Percentiles rank a stretch among this genome's conserved stretches.
These are phyloP conservation scores for Drosophila azteca DNA, from an alignment of 1,140 invertebrate species.

Conservation along the genomic window DNA sequence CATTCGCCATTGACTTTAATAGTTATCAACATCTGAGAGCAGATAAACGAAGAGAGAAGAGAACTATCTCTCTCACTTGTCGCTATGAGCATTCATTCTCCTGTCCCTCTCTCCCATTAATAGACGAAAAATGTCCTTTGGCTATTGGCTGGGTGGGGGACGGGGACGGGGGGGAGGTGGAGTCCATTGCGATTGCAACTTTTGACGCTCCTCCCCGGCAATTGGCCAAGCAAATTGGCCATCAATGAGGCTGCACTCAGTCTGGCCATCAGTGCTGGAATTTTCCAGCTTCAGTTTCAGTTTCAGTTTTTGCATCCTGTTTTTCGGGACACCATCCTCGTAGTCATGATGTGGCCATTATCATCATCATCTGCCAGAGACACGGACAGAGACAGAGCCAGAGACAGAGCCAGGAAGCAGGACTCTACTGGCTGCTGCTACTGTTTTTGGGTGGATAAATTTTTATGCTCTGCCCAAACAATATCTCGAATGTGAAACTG, in stretches of 20 bases:
- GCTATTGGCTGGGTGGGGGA: too few relatives aligned
- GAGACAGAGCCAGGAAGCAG: too few relatives aligned
- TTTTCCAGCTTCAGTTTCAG: constrained; percentile 17
- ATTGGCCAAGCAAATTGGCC: constrained; percentile 70
- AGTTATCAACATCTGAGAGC: constrained; percentile 39
- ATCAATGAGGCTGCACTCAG: constrained; percentile 56
- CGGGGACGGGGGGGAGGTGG: not conserved
- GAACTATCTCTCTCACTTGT: not conserved
- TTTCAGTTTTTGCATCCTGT: constrained; percentile 29
- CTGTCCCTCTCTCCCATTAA: constrained; percentile 33
- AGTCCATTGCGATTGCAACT: constrained; percentile 45
- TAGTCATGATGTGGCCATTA: constrained; percentile 1
- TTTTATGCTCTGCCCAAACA: constrained; percentile 42
- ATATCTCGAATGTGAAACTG: constrained; percentile 16
- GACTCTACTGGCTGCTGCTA: constrained; percentile 1
- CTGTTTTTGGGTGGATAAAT: constrained; percentile 20
- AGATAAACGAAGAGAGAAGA: constrained; percentile 10
- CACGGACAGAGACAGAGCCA: too few relatives aligned
- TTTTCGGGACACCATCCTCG: not conserved
- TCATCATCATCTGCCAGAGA: constrained; percentile 3
- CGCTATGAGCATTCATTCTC: too few relatives aligned
- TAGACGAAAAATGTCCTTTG: constrained; percentile 54
- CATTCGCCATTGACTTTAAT: constrained; percentile 64
- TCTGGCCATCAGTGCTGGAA: constrained; percentile 37
- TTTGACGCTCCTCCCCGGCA: constrained; percentile 55